Evolutionary conservation across 2,888 invertebrate genomes (phyloP).

Genomic region (Lithophane ornitopus): DNA sequence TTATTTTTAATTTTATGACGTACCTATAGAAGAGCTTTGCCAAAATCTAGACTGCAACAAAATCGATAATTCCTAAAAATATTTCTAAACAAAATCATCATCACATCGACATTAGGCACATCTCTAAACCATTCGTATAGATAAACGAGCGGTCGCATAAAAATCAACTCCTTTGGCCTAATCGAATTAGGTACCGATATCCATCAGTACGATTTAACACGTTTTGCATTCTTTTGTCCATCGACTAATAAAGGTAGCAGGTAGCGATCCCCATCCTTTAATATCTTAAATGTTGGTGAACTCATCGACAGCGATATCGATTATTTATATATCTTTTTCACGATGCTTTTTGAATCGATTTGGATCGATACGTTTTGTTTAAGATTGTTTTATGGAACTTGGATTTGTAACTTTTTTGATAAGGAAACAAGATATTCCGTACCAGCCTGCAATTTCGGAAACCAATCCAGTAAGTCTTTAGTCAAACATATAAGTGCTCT

Average conservation of each 20-base stretch:
- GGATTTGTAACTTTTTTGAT: slow-evolving; percentile 20
- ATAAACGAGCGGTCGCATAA: slow-evolving; percentile 88
- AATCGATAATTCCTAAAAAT: not conserved
- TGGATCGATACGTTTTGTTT: slow-evolving; percentile 60
- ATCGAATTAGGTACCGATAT: slow-evolving; percentile 89
- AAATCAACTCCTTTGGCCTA: slow-evolving; percentile 89
- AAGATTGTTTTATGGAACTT: slow-evolving; percentile 50
- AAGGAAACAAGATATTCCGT: not conserved
- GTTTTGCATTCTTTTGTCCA: slow-evolving; percentile 88
- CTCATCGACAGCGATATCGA: slow-evolving; percentile 82
- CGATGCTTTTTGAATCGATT: slow-evolving; percentile 74
- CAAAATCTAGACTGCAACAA: not conserved
- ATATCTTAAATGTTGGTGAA: slow-evolving; percentile 88
- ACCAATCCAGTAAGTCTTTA: not conserved
- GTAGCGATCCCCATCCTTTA: slow-evolving; percentile 82
- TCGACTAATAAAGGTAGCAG: slow-evolving; percentile 87
- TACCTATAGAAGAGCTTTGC: not conserved
- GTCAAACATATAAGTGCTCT: not conserved
- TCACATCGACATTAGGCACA: slow-evolving; percentile 62
- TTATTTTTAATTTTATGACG: not conserved
- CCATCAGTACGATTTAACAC: slow-evolving; percentile 89
- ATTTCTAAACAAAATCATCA: slow-evolving; percentile 23
- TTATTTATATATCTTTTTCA: slow-evolving; percentile 80
- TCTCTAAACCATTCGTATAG: slow-evolving; percentile 81
- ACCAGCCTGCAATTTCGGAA: not conserved